Percentiles rank a stretch among this genome's conserved stretches.
Conservation (phyloP, 2,888 invertebrate species). For the Cremastinae sp. region DNA sequence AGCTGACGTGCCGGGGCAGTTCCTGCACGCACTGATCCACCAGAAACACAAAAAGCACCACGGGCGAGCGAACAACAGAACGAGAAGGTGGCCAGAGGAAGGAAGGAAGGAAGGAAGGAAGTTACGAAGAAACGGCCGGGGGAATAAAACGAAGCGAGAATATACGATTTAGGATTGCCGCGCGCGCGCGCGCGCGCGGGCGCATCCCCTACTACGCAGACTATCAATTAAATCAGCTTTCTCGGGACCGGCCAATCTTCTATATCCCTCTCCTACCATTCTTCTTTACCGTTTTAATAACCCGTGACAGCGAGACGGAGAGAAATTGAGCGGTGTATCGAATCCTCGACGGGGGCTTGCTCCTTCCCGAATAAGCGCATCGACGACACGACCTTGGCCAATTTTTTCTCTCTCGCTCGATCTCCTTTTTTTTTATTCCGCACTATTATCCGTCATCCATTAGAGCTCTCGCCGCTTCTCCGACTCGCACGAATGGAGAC, state of each 20-base stretch:
- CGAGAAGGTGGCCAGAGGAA: conserved; percentile 4
- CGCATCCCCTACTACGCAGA: conserved; percentile 34
- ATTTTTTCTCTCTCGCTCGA: conserved; percentile 18
- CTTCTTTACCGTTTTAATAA: conserved; percentile 49
- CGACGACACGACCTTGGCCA: conserved; percentile 46
- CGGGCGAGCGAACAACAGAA: not conserved
- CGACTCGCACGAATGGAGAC: no score
- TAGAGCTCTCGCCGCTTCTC: not conserved
- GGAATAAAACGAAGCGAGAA: conserved; percentile 35
- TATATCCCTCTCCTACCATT: not conserved
- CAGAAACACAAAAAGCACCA: conserved; percentile 17
- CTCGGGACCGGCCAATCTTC: conserved; percentile 51
- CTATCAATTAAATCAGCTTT: conserved; percentile 58
- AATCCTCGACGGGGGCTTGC: not conserved
- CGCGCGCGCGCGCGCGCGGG: no score
- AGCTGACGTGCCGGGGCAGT: conserved; percentile 55
- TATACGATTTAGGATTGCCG: conserved; percentile 37
- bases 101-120: conserved; percentile 16
- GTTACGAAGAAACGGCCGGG: conserved; percentile 11
- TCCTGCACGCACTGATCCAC: conserved; percentile 39
- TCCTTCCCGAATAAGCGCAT: not conserved
- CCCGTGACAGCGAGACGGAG: conserved; percentile 1
- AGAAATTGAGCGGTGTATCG: conserved; percentile 22
- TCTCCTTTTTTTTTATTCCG: not conserved
- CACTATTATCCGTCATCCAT: not conserved